Conservation (phyloP, 92 coral and sea anemone genomes). For the Siderastrea siderea region DNA sequence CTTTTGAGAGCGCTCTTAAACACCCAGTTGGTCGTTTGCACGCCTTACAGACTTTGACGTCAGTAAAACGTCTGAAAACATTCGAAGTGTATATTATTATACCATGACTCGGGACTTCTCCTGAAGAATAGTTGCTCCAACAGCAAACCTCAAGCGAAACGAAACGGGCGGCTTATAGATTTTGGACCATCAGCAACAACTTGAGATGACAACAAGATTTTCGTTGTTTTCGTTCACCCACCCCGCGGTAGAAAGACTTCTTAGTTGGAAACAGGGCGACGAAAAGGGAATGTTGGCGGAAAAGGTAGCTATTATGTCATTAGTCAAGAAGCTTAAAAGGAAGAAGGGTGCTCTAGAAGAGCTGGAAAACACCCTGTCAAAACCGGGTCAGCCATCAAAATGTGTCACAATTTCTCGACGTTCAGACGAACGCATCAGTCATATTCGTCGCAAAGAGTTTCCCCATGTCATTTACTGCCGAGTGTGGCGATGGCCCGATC, state of each 20-base stretch:
- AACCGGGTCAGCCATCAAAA: constrained; percentile 93
- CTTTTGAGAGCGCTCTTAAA: too few relatives aligned
- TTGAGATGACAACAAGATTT: background rate
- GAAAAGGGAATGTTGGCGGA: constrained; percentile 99
- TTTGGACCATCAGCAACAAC: too few relatives aligned
- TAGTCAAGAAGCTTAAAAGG: constrained; percentile 93
- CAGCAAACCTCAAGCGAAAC: background rate
- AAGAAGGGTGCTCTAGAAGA: constrained; percentile 97
- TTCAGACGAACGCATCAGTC: constrained; percentile 90
- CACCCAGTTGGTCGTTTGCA: too few relatives aligned
- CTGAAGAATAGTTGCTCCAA: too few relatives aligned
- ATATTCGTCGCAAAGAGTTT: constrained; percentile 95
- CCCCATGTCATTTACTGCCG: constrained; percentile 99
- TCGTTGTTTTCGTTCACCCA: constrained; percentile 93
- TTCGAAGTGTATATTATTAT: background rate
- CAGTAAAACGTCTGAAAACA: background rate
- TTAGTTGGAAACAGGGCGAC: constrained; percentile 99
- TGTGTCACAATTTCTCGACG: constrained; percentile 96
- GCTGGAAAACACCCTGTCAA: constrained; percentile 94
- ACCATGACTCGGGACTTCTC: background rate
- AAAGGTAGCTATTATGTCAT: constrained; percentile 87
- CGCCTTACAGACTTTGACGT: background rate
- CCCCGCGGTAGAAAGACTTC: constrained; percentile 96
- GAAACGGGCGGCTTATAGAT: background rate
- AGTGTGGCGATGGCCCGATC: constrained; percentile 99